Conservation (phyloP, 2,113 vertebrate species). For the Chionomys nivalis region DNA sequence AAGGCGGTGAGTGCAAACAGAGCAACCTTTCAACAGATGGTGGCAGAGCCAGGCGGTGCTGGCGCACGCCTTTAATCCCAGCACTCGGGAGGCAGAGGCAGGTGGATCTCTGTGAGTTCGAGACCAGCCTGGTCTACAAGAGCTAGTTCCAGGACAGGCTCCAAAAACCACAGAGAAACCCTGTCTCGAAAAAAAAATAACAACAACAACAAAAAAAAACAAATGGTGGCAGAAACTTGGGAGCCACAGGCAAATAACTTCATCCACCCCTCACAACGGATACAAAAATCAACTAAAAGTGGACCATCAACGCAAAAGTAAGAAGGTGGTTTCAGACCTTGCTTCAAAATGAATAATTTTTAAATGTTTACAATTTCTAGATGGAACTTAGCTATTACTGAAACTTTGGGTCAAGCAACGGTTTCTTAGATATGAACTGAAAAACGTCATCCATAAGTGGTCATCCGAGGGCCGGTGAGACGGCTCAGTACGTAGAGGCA, state of each 20-base stretch:
- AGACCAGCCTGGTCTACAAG: too few species aligned
- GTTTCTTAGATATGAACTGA: background rate
- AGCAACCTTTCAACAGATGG: background rate
- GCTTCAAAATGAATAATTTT: background rate
- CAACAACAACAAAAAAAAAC: too few species aligned
- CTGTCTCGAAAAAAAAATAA: too few species aligned
- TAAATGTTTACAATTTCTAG: background rate
- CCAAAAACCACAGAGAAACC: too few species aligned
- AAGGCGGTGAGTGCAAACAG: background rate
- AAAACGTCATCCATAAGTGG: background rate
- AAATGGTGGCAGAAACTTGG: background rate
- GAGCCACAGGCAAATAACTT: background rate
- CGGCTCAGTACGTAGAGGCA: too few species aligned
- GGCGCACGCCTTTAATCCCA: too few species aligned
- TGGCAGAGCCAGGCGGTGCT: too few species aligned
- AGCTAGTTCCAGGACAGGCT: too few species aligned
- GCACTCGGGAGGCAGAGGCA: too few species aligned
- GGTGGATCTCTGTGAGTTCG: too few species aligned
- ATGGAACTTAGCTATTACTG: background rate
- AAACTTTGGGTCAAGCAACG: background rate
- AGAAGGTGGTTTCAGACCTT: background rate
- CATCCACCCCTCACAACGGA: background rate
- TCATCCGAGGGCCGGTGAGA: too few species aligned
- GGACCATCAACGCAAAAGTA: background rate
- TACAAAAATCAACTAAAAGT: slow-evolving; percentile 22